phyloP scores from a whole-genome alignment of 2,113 vertebrate species.

The pig (Sus scrofa) region T2T-Sscrofa CM000816.6:77671001-77671500 shows the following conservation, averaged over 20 bases:
- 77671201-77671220: not conserved
- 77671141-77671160: not conserved
- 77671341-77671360: not conserved
- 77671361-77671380: not conserved
- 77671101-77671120: not conserved
- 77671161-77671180: not conserved
- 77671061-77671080: not conserved
- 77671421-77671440: not conserved
- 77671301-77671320: not conserved
- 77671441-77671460: not conserved
- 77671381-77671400: not conserved
- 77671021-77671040: not conserved
- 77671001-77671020: not conserved
- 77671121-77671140: no score
- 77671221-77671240: not conserved
- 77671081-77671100: not conserved
- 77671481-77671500: not conserved
- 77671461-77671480: constrained; percentile 10
- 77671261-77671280: not conserved
- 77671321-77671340: not conserved
- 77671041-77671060: not conserved
- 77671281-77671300: not conserved
- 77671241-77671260: not conserved
- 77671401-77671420: not conserved
- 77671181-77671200: not conserved